These are phyloP conservation scores for Pegea sp. DNA, from an alignment of 23 tunicate genomes.

Conservation along the genomic window DNA sequence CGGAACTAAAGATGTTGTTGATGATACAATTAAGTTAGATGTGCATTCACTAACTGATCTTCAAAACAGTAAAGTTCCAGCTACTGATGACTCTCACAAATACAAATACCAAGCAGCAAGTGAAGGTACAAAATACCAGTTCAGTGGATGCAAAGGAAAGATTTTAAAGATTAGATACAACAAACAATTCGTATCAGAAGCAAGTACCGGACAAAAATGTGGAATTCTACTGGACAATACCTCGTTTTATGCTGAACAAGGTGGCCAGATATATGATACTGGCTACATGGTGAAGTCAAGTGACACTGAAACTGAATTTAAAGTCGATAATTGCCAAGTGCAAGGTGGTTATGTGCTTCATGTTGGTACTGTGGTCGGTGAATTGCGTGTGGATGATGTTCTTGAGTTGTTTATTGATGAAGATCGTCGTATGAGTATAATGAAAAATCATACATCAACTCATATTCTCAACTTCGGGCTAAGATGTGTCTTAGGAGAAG, in stretches of 20 bases:
- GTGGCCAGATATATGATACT: constrained; percentile 82
- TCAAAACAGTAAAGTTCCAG: constrained; percentile 33
- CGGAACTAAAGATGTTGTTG: constrained; percentile 11
- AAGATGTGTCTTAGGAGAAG: constrained; percentile 66
- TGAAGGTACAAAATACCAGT: constrained; percentile 31
- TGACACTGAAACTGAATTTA: constrained; percentile 55
- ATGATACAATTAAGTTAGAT: constrained; percentile 48
- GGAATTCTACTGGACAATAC: constrained; percentile 75
- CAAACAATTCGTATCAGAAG: constrained; percentile 44
- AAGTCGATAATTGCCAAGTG: constrained; percentile 79
- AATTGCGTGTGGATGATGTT: constrained; percentile 38
- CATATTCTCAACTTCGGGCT: constrained; percentile 87
- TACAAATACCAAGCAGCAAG: constrained; percentile 23
- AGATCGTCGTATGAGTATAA: constrained; percentile 35
- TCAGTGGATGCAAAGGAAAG: constrained; percentile 9
- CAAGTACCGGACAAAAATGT: constrained; percentile 33
- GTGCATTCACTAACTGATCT: constrained; percentile 84
- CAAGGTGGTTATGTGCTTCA: constrained; percentile 96
- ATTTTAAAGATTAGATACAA: constrained; percentile 28
- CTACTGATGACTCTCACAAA: constrained; percentile 64
- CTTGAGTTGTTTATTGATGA: constrained; percentile 43
- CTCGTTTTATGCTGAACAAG: constrained; percentile 90
- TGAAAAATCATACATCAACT: constrained; percentile 85
- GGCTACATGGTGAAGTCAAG: constrained; percentile 41
- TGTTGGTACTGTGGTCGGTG: constrained; percentile 85